Base-by-base conservation (phyloP, 1,140 invertebrate species). In the Brachionus plicatilis region DNA sequence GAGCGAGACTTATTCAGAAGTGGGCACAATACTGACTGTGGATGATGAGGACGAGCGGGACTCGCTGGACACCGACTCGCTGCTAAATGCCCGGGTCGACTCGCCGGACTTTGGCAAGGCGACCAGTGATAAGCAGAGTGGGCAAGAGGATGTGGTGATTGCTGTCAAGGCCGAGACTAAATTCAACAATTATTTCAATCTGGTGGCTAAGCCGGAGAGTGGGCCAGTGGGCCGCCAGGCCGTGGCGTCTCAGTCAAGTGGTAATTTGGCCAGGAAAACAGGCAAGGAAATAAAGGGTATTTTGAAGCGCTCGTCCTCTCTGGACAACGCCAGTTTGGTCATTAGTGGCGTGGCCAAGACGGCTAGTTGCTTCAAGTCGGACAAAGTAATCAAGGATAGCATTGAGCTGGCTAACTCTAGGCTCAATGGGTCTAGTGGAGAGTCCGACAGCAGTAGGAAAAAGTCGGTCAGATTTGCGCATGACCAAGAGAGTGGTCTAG, bases 31-130 rank as follows among this genome's bases (percentile, higher is more conserved):
- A 47, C 5, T 65, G 9, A 82, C 53, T 65, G 53, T 82, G 4
- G 79, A 82, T n/a, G 79, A 82, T 27, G 79, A 82, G 45, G 79
- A 82, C 60, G 79, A 82, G 6, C 2, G 45, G 9, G 79, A 82
- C 41, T 65, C 53, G 20, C 56, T 82, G 7, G 79, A 82, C 53
- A 82, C 79, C 3, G 79, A 82, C 33, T 82, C 79, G 37, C 53
- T 82, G 33, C 37, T 82, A 1, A 82, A 82, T n/a, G 53, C 79
- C 2, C 50, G 79, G 2, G 33, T 82, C 27, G 79, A 82, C 11
- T 82, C 79, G n/a, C 79, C 79, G 1, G 33, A 43, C 33, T 72
- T 68, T 45, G 17, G 5, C 8, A 60, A 82, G 14, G 24, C 11
- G 41, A 56, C 20, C 9, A 20, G 12, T 2, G 53, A 60, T 0